Percentiles rank a stretch among this genome's conserved stretches.
These are phyloP conservation scores for Paramuricea clavata DNA, from an alignment of 92 coral and sea anemone species.

Conservation along the genomic window DNA sequence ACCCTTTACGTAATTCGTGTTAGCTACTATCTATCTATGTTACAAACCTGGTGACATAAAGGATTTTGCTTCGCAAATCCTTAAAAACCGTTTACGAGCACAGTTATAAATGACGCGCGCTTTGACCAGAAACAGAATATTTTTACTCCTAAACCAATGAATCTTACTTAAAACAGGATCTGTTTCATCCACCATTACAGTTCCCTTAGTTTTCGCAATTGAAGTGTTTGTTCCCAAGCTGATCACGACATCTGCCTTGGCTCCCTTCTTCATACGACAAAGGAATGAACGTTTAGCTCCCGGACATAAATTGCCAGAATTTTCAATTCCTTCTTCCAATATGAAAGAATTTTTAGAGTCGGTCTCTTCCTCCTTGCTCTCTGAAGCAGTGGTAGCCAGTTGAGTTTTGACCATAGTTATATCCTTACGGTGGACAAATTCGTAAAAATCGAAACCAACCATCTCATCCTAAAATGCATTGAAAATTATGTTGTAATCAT, in stretches of 20 bases:
- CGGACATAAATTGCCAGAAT: conserved; percentile 74
- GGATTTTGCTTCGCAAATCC: too few relatives aligned
- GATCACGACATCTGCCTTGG: conserved; percentile 39
- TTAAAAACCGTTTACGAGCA: too few relatives aligned
- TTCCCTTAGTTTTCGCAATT: conserved; percentile 69
- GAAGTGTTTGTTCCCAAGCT: conserved; percentile 57
- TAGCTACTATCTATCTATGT: too few relatives aligned
- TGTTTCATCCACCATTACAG: conserved; percentile 64
- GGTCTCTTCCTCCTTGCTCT: conserved; percentile 66
- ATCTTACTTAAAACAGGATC: conserved; percentile 77
- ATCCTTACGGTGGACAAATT: conserved; percentile 85
- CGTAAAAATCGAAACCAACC: conserved; percentile 86
- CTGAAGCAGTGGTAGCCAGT: conserved; percentile 70
- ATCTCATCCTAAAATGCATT: conserved; percentile 84
- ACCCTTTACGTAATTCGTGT: too few relatives aligned
- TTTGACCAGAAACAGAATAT: too few relatives aligned
- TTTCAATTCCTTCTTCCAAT: conserved; percentile 60
- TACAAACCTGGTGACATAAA: too few relatives aligned
- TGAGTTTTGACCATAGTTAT: conserved; percentile 83
- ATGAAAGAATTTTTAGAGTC: conserved; percentile 54
- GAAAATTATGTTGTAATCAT: too few relatives aligned
- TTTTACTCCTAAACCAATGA: too few relatives aligned
- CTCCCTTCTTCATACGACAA: conserved; percentile 86
- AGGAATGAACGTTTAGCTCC: conserved; percentile 92
- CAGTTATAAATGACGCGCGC: too few relatives aligned